Evolutionary conservation across 23 tunicate species (phyloP).

Genomic region (Phallusia fumigata): DNA sequence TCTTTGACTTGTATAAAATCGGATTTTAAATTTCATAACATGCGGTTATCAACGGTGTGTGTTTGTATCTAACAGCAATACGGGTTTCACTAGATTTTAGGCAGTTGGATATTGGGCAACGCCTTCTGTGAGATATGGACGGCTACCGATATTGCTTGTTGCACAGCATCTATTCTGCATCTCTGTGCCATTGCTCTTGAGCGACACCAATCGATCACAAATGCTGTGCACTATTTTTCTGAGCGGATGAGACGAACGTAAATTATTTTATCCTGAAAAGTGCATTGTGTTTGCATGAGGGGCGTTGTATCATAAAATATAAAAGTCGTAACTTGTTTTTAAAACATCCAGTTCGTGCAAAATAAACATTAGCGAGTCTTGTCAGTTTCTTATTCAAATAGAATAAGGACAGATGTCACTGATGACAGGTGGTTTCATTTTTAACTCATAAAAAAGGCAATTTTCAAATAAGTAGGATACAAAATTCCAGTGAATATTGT

Average conservation of each 20-base stretch:
- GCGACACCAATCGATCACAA: slow-evolving; percentile 57
- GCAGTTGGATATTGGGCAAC: slow-evolving; percentile 37
- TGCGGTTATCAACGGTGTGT: neutral
- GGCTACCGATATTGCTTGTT: slow-evolving; percentile 70
- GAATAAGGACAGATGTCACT: too few species aligned
- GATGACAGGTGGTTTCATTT: too few species aligned
- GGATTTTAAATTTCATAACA: too few species aligned
- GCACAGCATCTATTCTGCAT: slow-evolving; percentile 83
- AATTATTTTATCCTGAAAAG: neutral
- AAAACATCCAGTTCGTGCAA: neutral
- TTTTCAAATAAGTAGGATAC: too few species aligned
- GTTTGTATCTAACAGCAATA: too few species aligned
- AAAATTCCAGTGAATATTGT: too few species aligned
- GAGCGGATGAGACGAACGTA: slow-evolving; percentile 36
- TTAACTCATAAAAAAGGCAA: too few species aligned
- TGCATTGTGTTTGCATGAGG: neutral
- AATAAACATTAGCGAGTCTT: too few species aligned
- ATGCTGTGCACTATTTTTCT: slow-evolving; percentile 51
- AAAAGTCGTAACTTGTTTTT: too few species aligned
- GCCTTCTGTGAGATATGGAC: slow-evolving; percentile 60
- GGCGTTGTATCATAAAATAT: too few species aligned
- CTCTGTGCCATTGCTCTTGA: slow-evolving; percentile 80
- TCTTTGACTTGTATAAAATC: too few species aligned
- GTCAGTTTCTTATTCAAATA: neutral
- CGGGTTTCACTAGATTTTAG: slow-evolving; percentile 28